Base-by-base conservation (phyloP, 2,797 vertebrate species). In the Lutjanus campechanus region DNA sequence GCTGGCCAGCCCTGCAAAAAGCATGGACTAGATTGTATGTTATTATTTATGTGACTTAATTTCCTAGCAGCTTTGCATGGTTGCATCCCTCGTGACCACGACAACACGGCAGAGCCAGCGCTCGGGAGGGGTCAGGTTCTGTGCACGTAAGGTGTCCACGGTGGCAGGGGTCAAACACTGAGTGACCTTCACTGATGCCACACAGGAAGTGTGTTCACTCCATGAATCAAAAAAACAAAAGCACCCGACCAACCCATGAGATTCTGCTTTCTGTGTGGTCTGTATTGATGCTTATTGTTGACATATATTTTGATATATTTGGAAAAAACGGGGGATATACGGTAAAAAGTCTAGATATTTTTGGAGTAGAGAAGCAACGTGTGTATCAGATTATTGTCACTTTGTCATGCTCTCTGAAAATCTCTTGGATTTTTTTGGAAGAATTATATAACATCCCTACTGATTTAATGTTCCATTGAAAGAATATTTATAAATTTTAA, bases 401-500 rank as follows among this genome's bases (percentile, higher is more conserved):
- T 93, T 93, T 93, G 93, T 95, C 90, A 93, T 91, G 88, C 90
- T 93, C 87, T 93, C 87, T 88, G 70, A 87, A 86, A 90, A 84
- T 77, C 72, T 90, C 59, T 88, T 87, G 59, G 68, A 82, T 83
- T 63, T 83, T 83, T 91, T 91, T 89, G 65, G 74, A 90, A 92
- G 83, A 91, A 86, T 85, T 87, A 84, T 93, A 88, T 92, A 94
- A 92, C 91, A 93, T 93, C 92, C 91, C 90, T 91, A 88, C 92
- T 95, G 95, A 94, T 94, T 93, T 95, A 91, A 93, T 95, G 93
- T 95, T 94, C 72, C 85, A 91, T 91, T 93, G 91, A 93, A 93
- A 95, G 88, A 94, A 90, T 96, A 94, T 96, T 96, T 95, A 95
- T 95, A 95, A 95, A 89, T 91, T 91, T 93, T 81, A 94, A 93